Percentiles rank a stretch among this genome's conserved stretches.
Evolutionary conservation across 2,888 invertebrate genomes (phyloP).

Genomic region (Neoaliturus tenellus): DNA sequence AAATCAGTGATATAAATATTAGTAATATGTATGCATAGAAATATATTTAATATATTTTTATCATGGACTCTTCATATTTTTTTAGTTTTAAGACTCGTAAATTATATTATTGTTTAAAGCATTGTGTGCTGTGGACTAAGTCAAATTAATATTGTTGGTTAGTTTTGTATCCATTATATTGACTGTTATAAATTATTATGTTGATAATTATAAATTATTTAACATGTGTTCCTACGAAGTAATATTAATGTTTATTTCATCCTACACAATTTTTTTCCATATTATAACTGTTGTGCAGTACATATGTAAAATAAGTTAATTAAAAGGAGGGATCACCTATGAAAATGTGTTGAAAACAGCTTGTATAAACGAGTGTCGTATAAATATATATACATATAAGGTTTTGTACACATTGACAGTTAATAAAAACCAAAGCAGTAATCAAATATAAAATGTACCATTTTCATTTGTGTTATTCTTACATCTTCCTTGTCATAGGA

Average conservation of each 20-base stretch:
- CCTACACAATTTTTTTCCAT: conserved; percentile 13
- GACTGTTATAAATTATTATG: conserved; percentile 57
- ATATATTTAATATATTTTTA: conserved; percentile 51
- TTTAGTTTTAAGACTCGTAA: conserved; percentile 40
- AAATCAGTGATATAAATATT: conserved; percentile 36
- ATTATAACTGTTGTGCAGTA: conserved; percentile 3
- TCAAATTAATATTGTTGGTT: conserved; percentile 57
- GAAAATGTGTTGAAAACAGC: conserved; percentile 14
- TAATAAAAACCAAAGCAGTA: conserved; percentile 49
- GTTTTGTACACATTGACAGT: conserved; percentile 47
- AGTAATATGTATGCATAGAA: conserved; percentile 16
- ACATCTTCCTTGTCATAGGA: background rate
- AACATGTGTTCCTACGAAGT: conserved; percentile 53
- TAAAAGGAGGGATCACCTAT: conserved; percentile 28
- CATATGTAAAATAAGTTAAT: conserved; percentile 18
- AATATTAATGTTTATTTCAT: conserved; percentile 23
- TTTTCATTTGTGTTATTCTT: background rate
- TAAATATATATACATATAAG: conserved; percentile 13
- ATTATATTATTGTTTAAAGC: conserved; percentile 50
- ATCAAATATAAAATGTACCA: conserved; percentile 41
- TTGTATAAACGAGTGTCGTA: conserved; percentile 33
- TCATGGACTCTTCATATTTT: conserved; percentile 1
- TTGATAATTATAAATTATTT: conserved; percentile 57
- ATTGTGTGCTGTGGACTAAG: conserved; percentile 54
- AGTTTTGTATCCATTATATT: conserved; percentile 57